Percentiles rank a stretch among this genome's conserved stretches.
Evolutionary conservation across 2,113 vertebrate species (phyloP).

Genomic region (Bostrychus sinensis): DNA sequence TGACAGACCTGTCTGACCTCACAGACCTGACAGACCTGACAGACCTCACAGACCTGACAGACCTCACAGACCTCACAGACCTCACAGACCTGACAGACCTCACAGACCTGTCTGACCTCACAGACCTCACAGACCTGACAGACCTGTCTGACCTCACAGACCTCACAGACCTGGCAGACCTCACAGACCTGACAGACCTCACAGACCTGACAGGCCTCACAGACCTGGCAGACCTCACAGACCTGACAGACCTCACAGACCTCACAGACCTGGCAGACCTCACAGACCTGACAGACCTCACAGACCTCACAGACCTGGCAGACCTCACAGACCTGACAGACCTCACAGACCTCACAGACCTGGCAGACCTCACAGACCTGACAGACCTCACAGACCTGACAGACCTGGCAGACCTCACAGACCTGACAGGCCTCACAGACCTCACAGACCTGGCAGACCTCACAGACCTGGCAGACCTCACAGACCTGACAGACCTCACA

Average conservation of each 20-base stretch:
- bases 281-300: background rate
- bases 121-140: background rate
- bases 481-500: background rate
- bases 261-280: no score
- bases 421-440: no score
- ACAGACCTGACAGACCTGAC: background rate
- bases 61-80: background rate
- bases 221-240: no score
- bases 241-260: background rate
- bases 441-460: background rate
- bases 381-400: background rate
- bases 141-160: no score
- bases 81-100: background rate
- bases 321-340: background rate
- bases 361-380: no score
- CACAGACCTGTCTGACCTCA: no score
- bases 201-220: background rate
- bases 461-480: background rate
- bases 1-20: no score
- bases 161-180: no score
- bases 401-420: no score
- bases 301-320: background rate
- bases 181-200: background rate
- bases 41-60: background rate
- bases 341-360: background rate